Percentiles rank a stretch among this genome's conserved stretches.
Evolutionary conservation across 1,140 invertebrate genomes (phyloP).

Genomic region (Drosophila saltans): DNA sequence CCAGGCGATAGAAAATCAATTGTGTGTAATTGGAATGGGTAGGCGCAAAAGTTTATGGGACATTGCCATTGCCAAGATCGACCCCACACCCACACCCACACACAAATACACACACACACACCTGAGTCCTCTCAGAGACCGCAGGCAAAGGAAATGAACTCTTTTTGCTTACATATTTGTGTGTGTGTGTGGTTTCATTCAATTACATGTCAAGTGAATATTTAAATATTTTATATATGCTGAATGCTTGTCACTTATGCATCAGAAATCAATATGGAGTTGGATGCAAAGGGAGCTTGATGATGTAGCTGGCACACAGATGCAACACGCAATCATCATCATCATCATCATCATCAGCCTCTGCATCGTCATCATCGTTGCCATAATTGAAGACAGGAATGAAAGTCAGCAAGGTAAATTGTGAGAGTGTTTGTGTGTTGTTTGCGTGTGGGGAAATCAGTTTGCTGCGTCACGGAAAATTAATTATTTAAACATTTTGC

Average conservation of each 20-base stretch:
- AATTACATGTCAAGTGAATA: conserved; percentile 55
- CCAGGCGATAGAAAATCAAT: conserved; percentile 69
- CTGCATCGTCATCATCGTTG: conserved; percentile 9
- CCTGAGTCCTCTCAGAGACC: conserved; percentile 12
- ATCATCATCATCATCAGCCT: conserved; percentile 5
- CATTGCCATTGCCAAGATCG: neutral
- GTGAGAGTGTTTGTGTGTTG: conserved; percentile 5
- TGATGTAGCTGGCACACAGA: conserved; percentile 29
- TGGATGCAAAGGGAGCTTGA: neutral
- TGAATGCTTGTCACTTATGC: conserved; percentile 28
- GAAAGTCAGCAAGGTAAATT: conserved; percentile 31
- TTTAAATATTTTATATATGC: conserved; percentile 51
- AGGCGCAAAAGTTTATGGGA: conserved; percentile 30
- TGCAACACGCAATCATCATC: conserved; percentile 2
- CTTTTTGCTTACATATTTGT: conserved; percentile 45
- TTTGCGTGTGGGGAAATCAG: conserved; percentile 18
- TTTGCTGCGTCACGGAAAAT: conserved; percentile 38
- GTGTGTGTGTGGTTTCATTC: conserved; percentile 50
- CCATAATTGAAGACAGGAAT: conserved; percentile 32
- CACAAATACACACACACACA: neutral
- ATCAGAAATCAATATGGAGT: conserved; percentile 57
- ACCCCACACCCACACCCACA: neutral
- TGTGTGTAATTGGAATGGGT: conserved; percentile 70
- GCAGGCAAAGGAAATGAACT: conserved; percentile 30
- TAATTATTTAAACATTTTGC: conserved; percentile 47